Evolutionary conservation across 2,113 vertebrate genomes (phyloP), one percentile per base, ranked within the genome.

Genomic region (Poeciliopsis prolifica): DNA sequence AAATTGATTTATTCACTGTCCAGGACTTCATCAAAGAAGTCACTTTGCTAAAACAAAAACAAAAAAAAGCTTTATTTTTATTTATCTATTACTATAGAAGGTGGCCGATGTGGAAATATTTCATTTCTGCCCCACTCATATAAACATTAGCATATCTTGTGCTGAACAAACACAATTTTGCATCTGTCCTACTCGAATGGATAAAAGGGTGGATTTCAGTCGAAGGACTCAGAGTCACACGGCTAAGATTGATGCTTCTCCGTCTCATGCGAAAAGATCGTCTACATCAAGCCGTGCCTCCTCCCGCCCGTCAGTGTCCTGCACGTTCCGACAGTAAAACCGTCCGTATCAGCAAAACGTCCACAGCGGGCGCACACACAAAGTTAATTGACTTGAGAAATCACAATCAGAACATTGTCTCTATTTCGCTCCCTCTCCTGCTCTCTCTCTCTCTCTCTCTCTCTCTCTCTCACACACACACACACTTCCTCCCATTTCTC

Each of bases 351-450:
- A 93, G 91, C 91, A 94, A 81, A 88, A 90, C 58, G 19, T 60
- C 69, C 63, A 72, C 70, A 72, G 51, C 22, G 51, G 13, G 15
- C 44, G 5, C 51, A 86, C 76, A 73, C 73, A 65, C 76, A 62
- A 84, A 87, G 84, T 92, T 91, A 92, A 93, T 93, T 78, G 91
- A 91, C 91, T 93, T 90, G 92, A 89, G 87, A 92, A 93, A 93
- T 91, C 88, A 81, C 90, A 90, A 87, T 91, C 86, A 88, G 85
- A 89, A 81, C 87, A 88, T 78, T 85, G 78, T 91, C 78, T 37
- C 28, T 81, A 61, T 10, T 65, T 65, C 30, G 19, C 26, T 28
- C 24, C 10, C 35, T 37, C 10, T 37, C 35, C 35, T 37, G 35
- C 35, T 2, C 35, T n/a, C 58, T 40, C 33, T 61, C 30, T 35